A percentile compares a stretch with the other conserved stretches of the same genome.
Conservation (phyloP, 2,888 invertebrate species). For the Sarcophaga rosellei region DNA sequence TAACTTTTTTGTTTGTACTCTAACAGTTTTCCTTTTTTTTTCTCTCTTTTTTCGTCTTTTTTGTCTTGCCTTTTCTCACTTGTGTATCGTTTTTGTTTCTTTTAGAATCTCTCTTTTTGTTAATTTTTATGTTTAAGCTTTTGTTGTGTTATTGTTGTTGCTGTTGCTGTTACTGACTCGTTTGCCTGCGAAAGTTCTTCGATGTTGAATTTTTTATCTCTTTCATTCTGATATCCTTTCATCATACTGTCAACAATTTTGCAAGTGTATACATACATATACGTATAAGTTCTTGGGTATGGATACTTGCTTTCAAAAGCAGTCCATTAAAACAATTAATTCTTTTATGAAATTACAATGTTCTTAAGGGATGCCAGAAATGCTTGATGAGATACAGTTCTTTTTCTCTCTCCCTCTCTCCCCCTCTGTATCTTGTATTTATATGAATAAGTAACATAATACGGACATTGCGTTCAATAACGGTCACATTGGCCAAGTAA, state of each 20-base stretch:
- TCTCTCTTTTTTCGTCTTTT: not conserved
- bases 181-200: slow-evolving; percentile 13
- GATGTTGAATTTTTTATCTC: slow-evolving; percentile 23
- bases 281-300: not conserved
- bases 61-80: too few relatives aligned
- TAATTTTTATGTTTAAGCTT: not conserved
- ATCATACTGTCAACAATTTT: slow-evolving; percentile 37
- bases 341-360: not conserved
- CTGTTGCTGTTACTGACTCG: not conserved
- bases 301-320: not conserved
- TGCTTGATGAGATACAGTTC: too few relatives aligned
- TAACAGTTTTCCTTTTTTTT: slow-evolving; percentile 26
- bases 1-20: slow-evolving; percentile 61
- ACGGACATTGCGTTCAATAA: too few relatives aligned
- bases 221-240: slow-evolving; percentile 39
- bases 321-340: slow-evolving; percentile 4
- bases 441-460: too few relatives aligned
- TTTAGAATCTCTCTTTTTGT: slow-evolving; percentile 13
- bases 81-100: not conserved
- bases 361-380: not conserved
- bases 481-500: too few relatives aligned
- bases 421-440: too few relatives aligned
- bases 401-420: too few relatives aligned
- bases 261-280: not conserved
- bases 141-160: not conserved